Evolutionary conservation across 2,888 invertebrate genomes (phyloP), one percentile per base, ranked within the genome.

Genomic region (Sarcophaga variegata): DNA sequence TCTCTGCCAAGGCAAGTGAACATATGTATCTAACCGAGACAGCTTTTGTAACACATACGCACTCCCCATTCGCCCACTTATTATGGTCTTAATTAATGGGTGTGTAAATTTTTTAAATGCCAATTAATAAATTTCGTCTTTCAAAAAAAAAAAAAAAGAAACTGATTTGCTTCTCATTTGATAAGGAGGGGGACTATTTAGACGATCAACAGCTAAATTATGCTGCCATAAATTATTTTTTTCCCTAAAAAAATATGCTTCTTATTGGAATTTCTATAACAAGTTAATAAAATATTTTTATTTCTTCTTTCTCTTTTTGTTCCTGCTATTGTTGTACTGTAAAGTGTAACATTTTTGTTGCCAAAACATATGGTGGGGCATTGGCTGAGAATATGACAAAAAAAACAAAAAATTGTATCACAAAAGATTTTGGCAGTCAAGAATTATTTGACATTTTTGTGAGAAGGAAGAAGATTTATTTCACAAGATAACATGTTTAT

Each of bases 61-160:
- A 37, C 37, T 10, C 37, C 37, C 37, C 37, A 37, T 37, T 37
- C 37, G 37, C 37, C 37, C 37, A 37, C 54, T 14, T 14, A 12
- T 54, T 86, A 72, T 86, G 69, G 69, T 78, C 70, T 87, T 70
- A 84, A 87, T 87, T 87, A 87, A 87, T 87, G 87, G 84, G 69
- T 87, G 81, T 87, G 87, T 84, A 87, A 84, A 87, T 87, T 79
- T 82, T 77, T 87, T 84, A 84, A 87, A 84, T 84, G 79, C 81
- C 84, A 84, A 84, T 87, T 87, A 81, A 87, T 87, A 87, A 82
- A 87, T 82, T 81, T 71, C 78, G 22, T 54, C 49, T 80, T 54
- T 2, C 37, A 37, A 37, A 10, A 37, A 37, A 37, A 37, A 8
- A 37, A 37, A 37, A 37, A 6, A 37, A 6, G 6, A 37, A 37